These are phyloP conservation scores for Gymnobelideus leadbeateri DNA, from an alignment of 2,113 vertebrate genomes.

Conservation along the genomic window DNA sequence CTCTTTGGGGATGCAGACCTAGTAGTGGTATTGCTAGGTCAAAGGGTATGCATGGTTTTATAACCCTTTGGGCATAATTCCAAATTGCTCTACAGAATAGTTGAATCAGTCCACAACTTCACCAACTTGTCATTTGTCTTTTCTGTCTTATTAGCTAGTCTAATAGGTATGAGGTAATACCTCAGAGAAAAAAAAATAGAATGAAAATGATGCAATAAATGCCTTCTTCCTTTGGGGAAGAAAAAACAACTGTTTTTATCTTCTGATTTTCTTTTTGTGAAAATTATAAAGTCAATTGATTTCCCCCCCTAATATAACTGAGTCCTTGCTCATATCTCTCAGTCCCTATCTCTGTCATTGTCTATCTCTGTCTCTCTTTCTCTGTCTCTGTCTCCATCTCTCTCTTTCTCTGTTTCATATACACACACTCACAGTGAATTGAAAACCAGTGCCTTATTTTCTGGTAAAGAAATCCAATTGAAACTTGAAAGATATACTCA, in stretches of 20 bases:
- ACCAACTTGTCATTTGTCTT: too few species aligned
- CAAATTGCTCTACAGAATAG: too few species aligned
- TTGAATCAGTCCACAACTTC: too few species aligned
- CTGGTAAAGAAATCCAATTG: not conserved
- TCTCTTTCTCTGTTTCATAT: not conserved
- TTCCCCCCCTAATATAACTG: not conserved
- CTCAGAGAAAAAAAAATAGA: not conserved
- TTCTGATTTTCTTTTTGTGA: not conserved
- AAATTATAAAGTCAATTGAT: not conserved
- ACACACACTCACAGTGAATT: not conserved
- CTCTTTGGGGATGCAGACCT: too few species aligned
- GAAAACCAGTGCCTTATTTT: not conserved
- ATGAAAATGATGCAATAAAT: not conserved
- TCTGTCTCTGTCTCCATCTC: not conserved
- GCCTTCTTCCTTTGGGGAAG: not conserved
- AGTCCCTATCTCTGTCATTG: too few species aligned
- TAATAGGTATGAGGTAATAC: too few species aligned
- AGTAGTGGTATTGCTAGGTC: too few species aligned
- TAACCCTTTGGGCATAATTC: too few species aligned
- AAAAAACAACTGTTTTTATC: not conserved
- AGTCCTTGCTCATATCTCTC: not conserved
- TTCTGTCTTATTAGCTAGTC: too few species aligned
- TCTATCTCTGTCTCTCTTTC: not conserved
- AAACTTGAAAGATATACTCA: not conserved
- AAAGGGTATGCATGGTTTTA: too few species aligned